Conservation (phyloP, 2,113 vertebrate genomes). For the Noturus placidus region DNA sequence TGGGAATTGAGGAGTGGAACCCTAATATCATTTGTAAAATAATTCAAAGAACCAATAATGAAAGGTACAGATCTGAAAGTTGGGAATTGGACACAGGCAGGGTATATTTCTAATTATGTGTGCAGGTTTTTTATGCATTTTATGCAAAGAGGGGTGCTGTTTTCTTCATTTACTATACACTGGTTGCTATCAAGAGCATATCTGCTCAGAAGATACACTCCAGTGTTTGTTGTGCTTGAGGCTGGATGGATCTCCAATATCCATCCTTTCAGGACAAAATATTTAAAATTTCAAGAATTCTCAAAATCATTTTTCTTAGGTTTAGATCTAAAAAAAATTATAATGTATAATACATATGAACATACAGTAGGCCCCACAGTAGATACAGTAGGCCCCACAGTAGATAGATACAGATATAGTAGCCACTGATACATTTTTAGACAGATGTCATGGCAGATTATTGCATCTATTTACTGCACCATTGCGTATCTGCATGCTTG, state of each 20-base stretch:
- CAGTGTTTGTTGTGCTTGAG: not conserved
- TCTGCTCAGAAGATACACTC: not conserved
- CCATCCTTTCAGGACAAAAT: not conserved
- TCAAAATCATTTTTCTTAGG: not conserved
- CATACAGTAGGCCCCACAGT: not conserved
- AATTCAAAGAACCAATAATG: constrained; percentile 36
- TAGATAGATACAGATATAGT: not conserved
- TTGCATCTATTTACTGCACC: not conserved
- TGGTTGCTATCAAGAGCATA: not conserved
- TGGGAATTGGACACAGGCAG: constrained; percentile 8
- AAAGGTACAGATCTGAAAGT: constrained; percentile 19
- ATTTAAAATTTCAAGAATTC: not conserved
- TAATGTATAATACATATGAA: not conserved
- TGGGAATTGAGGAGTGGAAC: constrained; percentile 27
- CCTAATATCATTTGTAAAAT: constrained; percentile 27
- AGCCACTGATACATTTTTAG: not conserved
- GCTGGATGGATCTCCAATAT: not conserved
- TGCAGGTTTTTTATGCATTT: not conserved
- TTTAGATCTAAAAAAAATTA: not conserved
- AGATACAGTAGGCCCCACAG: not conserved
- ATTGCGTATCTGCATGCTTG: not conserved
- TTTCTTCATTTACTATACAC: not conserved
- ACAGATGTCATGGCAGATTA: constrained; percentile 19
- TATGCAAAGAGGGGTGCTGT: not conserved
- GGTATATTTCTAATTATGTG: not conserved